phyloP scores from a whole-genome alignment of 2,797 vertebrate species.

The Cryptoprocta ferox region DNA sequence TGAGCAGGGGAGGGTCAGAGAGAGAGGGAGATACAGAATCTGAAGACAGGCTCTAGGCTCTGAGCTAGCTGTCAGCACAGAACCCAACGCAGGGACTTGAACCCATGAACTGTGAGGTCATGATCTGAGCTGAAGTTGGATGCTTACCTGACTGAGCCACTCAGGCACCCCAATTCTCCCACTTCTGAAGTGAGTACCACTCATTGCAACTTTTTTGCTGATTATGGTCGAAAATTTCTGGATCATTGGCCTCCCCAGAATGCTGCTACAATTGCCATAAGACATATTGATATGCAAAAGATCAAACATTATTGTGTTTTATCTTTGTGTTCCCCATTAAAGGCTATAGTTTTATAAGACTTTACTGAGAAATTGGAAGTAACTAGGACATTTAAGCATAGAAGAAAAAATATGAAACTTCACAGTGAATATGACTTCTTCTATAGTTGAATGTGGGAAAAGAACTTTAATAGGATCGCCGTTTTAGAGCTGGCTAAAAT shows the following conservation, averaged over 20 bases:
- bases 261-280: not conserved
- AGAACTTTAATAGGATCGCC: not conserved
- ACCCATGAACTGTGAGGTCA: too few species aligned
- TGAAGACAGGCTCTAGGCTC: too few species aligned
- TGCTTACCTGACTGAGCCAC: too few species aligned
- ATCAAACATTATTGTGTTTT: not conserved
- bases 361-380: not conserved
- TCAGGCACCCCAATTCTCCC: not conserved
- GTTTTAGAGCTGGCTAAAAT: not conserved
- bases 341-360: not conserved
- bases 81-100: too few species aligned
- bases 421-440: not conserved
- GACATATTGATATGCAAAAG: not conserved
- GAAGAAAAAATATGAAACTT: not conserved
- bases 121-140: too few species aligned
- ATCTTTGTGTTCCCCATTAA: not conserved
- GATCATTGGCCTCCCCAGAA: not conserved
- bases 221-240: not conserved
- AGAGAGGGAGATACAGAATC: too few species aligned
- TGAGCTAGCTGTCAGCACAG: too few species aligned
- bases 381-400: not conserved
- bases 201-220: not conserved
- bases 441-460: not conserved
- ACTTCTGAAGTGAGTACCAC: not conserved
- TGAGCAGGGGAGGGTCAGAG: too few species aligned